phyloP scores from a whole-genome alignment of 2,797 vertebrate genomes.

The Bryconaethiops microstoma region DNA sequence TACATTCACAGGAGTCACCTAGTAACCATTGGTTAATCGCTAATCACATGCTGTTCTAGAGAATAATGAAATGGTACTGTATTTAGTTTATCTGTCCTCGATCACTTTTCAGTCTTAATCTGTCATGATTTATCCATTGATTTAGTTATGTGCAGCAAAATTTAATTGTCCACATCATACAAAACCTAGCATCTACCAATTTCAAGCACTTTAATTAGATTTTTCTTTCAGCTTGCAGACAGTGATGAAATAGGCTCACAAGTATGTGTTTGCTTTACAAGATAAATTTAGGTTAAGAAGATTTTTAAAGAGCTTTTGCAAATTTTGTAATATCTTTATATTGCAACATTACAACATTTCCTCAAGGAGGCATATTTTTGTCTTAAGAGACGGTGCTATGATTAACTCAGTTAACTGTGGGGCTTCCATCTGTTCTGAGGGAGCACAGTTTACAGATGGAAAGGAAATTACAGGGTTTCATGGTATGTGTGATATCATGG shows the following conservation, averaged over 20 bases:
- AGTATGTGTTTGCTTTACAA: not conserved
- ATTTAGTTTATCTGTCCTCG: constrained; percentile 7
- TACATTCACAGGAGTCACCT: constrained; percentile 44
- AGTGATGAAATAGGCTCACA: not conserved
- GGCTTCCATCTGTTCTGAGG: constrained; percentile 67
- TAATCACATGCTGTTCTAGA: constrained; percentile 14
- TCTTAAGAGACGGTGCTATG: constrained; percentile 36
- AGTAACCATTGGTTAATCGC: constrained; percentile 41
- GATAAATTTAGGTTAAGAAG: not conserved
- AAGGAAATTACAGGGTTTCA: constrained; percentile 74
- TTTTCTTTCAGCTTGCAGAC: constrained; percentile 1
- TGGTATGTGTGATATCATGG: constrained; percentile 68
- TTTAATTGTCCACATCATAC: constrained; percentile 9
- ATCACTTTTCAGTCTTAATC: constrained; percentile 29
- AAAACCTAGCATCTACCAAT: not conserved
- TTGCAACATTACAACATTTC: not conserved
- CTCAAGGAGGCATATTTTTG: constrained; percentile 35
- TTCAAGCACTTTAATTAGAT: not conserved
- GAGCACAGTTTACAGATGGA: constrained; percentile 70
- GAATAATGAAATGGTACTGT: constrained; percentile 39
- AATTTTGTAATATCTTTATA: not conserved
- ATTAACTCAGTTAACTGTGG: constrained; percentile 46
- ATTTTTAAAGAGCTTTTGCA: not conserved
- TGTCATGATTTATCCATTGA: constrained; percentile 23
- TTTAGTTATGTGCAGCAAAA: constrained; percentile 30